Evolutionary conservation across 2,797 vertebrate species (phyloP).

Genomic region (Phalanger gymnotis): DNA sequence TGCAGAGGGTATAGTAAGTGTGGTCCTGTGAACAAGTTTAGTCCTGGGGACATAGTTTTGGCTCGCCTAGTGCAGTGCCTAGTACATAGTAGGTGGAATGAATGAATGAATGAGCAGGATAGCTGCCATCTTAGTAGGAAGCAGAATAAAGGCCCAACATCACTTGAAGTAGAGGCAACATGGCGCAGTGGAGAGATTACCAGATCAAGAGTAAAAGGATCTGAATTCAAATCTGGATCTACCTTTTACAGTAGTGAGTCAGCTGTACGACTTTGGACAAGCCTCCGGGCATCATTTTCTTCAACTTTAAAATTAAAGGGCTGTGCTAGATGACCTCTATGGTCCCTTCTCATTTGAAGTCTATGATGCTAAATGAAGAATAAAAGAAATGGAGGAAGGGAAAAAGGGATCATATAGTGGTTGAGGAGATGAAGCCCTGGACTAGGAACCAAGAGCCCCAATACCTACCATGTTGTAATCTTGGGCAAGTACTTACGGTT

Average conservation of each 20-base stretch:
- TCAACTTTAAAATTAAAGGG: background rate
- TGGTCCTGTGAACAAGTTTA: background rate
- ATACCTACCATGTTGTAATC: background rate
- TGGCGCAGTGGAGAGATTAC: background rate
- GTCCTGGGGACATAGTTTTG: background rate
- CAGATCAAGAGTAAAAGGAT: background rate
- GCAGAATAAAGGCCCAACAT: background rate
- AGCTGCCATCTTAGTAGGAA: background rate
- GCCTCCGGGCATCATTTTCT: constrained; percentile 5
- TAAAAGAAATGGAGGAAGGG: background rate
- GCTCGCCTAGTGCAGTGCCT: background rate
- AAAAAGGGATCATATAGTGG: background rate
- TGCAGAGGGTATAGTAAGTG: background rate
- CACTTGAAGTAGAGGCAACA: background rate
- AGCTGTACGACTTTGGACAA: background rate
- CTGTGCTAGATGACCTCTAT: background rate
- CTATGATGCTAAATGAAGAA: background rate
- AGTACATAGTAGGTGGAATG: background rate
- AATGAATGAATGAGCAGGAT: background rate
- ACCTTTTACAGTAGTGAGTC: background rate
- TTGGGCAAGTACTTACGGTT: background rate
- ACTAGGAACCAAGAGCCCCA: background rate
- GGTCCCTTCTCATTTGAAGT: background rate
- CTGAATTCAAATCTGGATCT: background rate
- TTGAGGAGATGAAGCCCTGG: background rate